Percentiles rank a stretch among this genome's conserved stretches.
Evolutionary conservation across 2,797 vertebrate genomes (phyloP).

Genomic region (Anguilla megastoma): DNA sequence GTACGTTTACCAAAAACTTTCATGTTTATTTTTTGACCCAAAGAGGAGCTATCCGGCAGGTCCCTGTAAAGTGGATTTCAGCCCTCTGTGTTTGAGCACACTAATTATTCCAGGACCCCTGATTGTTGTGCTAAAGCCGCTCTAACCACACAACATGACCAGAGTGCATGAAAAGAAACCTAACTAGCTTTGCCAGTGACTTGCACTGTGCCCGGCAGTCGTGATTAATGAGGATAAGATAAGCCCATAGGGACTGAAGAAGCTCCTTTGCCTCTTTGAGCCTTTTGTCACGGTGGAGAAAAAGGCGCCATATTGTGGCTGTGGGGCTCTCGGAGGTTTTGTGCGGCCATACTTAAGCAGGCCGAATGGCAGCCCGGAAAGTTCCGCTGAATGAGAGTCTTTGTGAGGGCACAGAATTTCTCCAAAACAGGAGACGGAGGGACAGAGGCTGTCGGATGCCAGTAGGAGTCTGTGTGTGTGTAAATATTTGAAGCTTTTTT

Average conservation of each 20-base stretch:
- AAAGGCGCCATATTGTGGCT: background rate
- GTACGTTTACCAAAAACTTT: background rate
- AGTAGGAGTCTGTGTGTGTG: background rate
- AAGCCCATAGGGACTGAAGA: slow-evolving; percentile 11
- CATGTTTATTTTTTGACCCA: background rate
- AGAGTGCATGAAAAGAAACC: background rate
- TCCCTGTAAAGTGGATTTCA: background rate
- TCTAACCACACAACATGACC: background rate
- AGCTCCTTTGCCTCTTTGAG: slow-evolving; percentile 14
- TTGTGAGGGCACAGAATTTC: slow-evolving; percentile 20
- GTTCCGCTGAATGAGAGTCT: slow-evolving; percentile 8
- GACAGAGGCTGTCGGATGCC: slow-evolving; percentile 11
- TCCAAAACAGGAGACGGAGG: background rate
- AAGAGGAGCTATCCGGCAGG: background rate
- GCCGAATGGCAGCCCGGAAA: slow-evolving; percentile 17
- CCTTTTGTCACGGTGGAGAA: background rate
- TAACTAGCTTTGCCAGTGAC: background rate
- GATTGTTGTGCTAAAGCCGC: background rate
- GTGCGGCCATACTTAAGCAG: slow-evolving; percentile 6
- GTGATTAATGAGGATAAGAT: slow-evolving; percentile 7
- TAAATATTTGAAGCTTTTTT: slow-evolving; percentile 23
- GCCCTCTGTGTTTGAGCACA: no score
- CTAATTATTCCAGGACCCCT: background rate
- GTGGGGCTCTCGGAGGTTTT: slow-evolving; percentile 16
- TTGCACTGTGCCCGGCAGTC: background rate